These are phyloP conservation scores for Selenia dentaria DNA, from an alignment of 2,888 invertebrate genomes.

Conservation along the genomic window DNA sequence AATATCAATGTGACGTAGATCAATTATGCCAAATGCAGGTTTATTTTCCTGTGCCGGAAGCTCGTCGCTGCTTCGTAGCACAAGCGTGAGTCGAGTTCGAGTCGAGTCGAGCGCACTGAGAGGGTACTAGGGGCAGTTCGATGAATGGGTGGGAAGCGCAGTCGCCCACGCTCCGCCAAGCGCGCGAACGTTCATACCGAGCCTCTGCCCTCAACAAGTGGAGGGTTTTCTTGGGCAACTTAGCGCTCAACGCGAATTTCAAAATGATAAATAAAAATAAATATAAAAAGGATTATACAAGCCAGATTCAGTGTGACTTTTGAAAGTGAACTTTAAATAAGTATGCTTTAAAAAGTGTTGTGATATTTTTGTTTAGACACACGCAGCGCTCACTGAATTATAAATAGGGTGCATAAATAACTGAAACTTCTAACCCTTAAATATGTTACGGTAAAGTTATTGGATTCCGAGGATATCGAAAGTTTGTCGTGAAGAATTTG, in stretches of 20 bases:
- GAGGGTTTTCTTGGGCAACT: constrained; percentile 30
- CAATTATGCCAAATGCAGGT: no score
- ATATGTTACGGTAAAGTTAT: constrained; percentile 32
- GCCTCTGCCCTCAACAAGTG: constrained; percentile 68
- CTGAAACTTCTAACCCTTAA: constrained; percentile 25
- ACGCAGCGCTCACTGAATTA: constrained; percentile 12
- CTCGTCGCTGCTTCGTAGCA: neutral
- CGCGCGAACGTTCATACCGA: constrained; percentile 73
- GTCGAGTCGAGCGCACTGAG: constrained; percentile 42
- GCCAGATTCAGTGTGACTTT: constrained; percentile 11
- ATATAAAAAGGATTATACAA: neutral
- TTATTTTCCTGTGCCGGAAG: constrained; percentile 3
- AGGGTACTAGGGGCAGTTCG: constrained; percentile 55
- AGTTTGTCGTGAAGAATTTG: constrained; percentile 19
- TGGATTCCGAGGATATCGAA: constrained; percentile 16
- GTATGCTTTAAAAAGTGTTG: constrained; percentile 8
- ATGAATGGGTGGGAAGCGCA: constrained; percentile 78
- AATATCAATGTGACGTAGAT: no score
- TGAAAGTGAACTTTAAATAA: constrained; percentile 2
- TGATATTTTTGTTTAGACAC: constrained; percentile 6
- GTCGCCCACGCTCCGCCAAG: constrained; percentile 76
- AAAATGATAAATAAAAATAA: constrained; percentile 13
- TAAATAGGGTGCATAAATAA: constrained; percentile 27
- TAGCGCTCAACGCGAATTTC: constrained; percentile 17
- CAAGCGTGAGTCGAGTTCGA: constrained; percentile 51